Percentiles rank a stretch among this genome's conserved stretches.
Evolutionary conservation across 1,140 invertebrate species (phyloP).

Genomic region (Philotrypesis tridentata): DNA sequence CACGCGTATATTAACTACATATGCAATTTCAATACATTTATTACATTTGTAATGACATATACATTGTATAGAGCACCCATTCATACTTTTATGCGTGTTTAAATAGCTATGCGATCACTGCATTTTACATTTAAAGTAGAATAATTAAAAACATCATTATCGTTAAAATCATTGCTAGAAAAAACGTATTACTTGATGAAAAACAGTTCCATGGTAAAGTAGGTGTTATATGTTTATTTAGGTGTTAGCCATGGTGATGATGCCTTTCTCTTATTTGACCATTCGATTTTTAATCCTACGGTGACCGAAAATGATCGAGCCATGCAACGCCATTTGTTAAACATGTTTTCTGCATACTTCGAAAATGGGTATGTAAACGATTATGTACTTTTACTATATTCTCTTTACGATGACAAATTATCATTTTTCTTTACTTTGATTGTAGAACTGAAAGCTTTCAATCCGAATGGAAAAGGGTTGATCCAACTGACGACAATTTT

Average conservation of each 20-base stretch:
- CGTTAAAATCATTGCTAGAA: too few species aligned
- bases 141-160: too few species aligned
- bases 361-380: constrained; percentile 70
- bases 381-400: not conserved
- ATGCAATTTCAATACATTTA: too few species aligned
- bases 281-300: constrained; percentile 56
- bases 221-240: constrained; percentile 61
- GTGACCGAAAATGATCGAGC: constrained; percentile 64
- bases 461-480: constrained; percentile 57
- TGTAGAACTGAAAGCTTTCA: not conserved
- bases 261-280: constrained; percentile 62
- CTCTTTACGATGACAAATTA: not conserved
- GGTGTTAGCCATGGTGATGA: constrained; percentile 77
- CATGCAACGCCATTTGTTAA: constrained; percentile 73
- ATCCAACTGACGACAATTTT: constrained; percentile 62
- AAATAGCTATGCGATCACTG: too few species aligned
- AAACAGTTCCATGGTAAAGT: too few species aligned
- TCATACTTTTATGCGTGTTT: too few species aligned
- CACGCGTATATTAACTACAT: too few species aligned
- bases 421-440: not conserved
- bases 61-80: too few species aligned
- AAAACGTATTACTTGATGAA: too few species aligned
- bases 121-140: too few species aligned
- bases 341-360: constrained; percentile 71
- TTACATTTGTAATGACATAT: too few species aligned